Base-by-base conservation (phyloP, 2,888 invertebrate genomes). In the Drosophila prolongata region DNA sequence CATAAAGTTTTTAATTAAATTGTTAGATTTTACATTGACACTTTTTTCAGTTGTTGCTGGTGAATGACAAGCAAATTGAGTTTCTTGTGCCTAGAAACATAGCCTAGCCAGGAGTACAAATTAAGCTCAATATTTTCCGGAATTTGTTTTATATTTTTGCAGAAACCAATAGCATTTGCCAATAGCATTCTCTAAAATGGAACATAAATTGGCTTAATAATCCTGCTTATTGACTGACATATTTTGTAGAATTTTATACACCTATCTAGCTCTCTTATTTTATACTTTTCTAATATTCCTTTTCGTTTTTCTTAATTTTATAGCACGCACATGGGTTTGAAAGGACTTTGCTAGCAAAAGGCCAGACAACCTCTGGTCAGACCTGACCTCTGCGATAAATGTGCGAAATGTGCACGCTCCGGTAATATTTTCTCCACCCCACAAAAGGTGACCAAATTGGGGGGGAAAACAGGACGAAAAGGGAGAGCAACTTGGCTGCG, bases 1-100 rank as follows among this genome's bases (percentile, higher is more conserved):
- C 81, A 79, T 78, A 87, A 89, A 86, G 78, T 86, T 87, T 84
- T 86, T 86, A 86, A 86, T 86, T 86, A 86, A 86, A 86, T 86
- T 84, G 72, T 73, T 79, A 62, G 75, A 76, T 78, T 89, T 64
- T 64, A 68, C 70, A 68, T 68, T 50, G 67, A 52, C 70, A 66
- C 66, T 66, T 66, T 66, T 67, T 47, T 30, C 46, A 27, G 66
- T 66, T 54, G 66, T 55, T 66, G 49, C 49, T 55, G 24, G 19
- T 14, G 46, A 70, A 66, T 42, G 67, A 38, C 67, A 61, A 56
- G 57, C 46, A 54, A 73, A 64, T 57, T 59, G 77, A 35, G 70
- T 52, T 68, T 46, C 50, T 58, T 58, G 58, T 50, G 46, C 14
- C 10, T 49, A 62, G 16, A 34, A 35, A 57, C 59, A 56, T 13